These are phyloP conservation scores for Drosophila stalkeri DNA, from an alignment of 2,888 invertebrate species.

Conservation along the genomic window DNA sequence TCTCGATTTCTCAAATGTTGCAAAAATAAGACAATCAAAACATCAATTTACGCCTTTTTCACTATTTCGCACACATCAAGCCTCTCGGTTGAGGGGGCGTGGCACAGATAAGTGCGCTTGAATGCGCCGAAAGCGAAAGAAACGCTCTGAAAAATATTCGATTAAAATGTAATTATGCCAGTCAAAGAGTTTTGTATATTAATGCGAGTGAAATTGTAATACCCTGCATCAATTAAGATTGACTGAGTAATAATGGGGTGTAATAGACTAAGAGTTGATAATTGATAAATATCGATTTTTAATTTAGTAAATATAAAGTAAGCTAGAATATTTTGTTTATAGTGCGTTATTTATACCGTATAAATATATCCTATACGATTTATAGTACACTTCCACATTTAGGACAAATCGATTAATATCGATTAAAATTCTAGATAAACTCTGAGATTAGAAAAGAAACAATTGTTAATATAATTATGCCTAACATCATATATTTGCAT, in stretches of 20 bases:
- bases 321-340: no score
- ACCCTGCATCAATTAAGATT: not conserved
- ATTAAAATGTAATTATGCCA: constrained; percentile 58
- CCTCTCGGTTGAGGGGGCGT: not conserved
- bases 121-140: constrained; percentile 37
- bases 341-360: no score
- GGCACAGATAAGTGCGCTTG: constrained; percentile 36
- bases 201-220: constrained; percentile 61
- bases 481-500: no score
- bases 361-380: not conserved
- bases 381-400: not conserved
- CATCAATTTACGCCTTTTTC: constrained; percentile 2
- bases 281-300: not conserved
- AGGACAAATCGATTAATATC: not conserved
- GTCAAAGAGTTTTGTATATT: constrained; percentile 45
- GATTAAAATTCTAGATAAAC: not conserved
- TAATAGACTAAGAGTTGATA: not conserved
- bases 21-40: not conserved
- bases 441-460: not conserved
- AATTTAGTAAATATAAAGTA: not conserved
- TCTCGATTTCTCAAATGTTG: not conserved
- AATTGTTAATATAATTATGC: not conserved
- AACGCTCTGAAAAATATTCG: constrained; percentile 69
- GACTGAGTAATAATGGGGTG: not conserved
- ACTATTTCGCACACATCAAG: constrained; percentile 17